A percentile compares a stretch with the other conserved stretches of the same genome.
Conservation (phyloP, 2,888 invertebrate genomes). For the Nemurella pictetii region DNA sequence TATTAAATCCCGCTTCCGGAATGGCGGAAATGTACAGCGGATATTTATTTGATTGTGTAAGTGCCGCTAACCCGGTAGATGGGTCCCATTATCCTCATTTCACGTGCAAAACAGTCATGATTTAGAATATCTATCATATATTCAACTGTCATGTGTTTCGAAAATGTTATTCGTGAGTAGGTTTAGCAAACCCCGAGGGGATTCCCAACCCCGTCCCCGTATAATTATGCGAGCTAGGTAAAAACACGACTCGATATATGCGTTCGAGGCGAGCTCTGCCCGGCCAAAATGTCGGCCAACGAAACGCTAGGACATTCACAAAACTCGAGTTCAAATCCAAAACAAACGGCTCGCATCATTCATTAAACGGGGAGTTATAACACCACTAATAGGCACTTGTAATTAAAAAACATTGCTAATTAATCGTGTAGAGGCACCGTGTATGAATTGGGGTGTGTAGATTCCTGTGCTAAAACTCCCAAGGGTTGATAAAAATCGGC, state of each 20-base stretch:
- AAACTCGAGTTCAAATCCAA: not conserved
- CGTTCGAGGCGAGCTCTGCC: too few relatives aligned
- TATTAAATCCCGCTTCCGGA: not conserved
- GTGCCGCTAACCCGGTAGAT: not conserved
- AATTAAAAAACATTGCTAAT: not conserved
- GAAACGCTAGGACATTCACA: not conserved
- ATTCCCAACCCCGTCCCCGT: not conserved
- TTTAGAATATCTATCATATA: not conserved
- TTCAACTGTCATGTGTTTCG: not conserved
- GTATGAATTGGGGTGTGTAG: not conserved
- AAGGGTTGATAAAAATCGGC: not conserved
- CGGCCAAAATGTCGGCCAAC: too few relatives aligned
- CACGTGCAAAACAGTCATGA: not conserved
- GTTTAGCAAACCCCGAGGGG: not conserved
- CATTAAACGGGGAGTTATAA: not conserved
- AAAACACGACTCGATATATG: not conserved
- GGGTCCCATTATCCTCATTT: not conserved
- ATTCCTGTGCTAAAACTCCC: not conserved
- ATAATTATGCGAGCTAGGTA: not conserved
- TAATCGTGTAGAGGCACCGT: not conserved
- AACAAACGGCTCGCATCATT: not conserved
- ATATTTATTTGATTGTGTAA: not conserved
- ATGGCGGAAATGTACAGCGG: not conserved
- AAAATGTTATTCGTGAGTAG: not conserved
- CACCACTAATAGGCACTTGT: not conserved